A percentile compares a stretch with the other conserved stretches of the same genome.
Evolutionary conservation across 1,140 invertebrate species (phyloP).

Genomic region (Stegodyphus dumicola): DNA sequence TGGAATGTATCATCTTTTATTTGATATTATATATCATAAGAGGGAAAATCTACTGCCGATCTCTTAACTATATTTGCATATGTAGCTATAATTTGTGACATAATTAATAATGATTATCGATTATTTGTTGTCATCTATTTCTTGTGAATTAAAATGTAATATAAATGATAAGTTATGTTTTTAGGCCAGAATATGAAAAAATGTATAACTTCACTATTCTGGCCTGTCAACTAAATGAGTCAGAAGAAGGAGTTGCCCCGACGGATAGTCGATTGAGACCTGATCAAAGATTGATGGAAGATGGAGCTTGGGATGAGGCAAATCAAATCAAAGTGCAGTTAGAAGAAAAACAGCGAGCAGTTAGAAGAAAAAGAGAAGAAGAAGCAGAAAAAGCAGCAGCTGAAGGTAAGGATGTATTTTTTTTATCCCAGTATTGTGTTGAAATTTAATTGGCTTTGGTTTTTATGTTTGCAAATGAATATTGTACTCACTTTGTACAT

Average conservation of each 20-base stretch:
- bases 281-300: slow-evolving; percentile 98
- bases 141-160: no score
- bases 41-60: neutral
- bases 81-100: no score
- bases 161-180: neutral
- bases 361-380: slow-evolving; percentile 78
- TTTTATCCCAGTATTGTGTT: no score
- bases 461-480: no score
- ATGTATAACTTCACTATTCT: slow-evolving; percentile 96
- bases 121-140: no score
- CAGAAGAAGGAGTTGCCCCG: slow-evolving; percentile 90
- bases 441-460: no score
- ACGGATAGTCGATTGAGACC: slow-evolving; percentile 94
- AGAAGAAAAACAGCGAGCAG: slow-evolving; percentile 92
- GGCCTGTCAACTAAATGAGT: slow-evolving; percentile 96
- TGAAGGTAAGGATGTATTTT: slow-evolving; percentile 71
- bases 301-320: slow-evolving; percentile 95
- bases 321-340: slow-evolving; percentile 88
- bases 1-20: neutral
- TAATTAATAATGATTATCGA: no score
- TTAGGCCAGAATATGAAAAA: slow-evolving; percentile 77
- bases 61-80: neutral
- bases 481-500: no score
- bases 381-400: slow-evolving; percentile 83
- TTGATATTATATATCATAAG: neutral